Evolutionary conservation across 2,797 vertebrate species (phyloP).

Genomic region (Halcyon badia): DNA sequence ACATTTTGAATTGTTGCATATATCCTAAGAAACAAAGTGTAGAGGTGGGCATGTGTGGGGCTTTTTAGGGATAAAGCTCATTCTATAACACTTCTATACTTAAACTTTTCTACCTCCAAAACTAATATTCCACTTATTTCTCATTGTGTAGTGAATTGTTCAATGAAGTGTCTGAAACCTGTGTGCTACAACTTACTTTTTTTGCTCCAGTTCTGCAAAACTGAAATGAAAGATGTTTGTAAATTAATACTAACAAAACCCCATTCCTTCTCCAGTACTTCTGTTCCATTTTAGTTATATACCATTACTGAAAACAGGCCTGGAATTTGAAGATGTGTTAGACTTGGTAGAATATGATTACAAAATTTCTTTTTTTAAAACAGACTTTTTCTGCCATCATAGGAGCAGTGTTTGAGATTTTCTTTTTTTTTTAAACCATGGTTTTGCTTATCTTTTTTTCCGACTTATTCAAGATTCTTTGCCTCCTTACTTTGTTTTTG

Average conservation of each 20-base stretch:
- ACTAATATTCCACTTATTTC: conserved; percentile 62
- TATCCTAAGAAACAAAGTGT: background rate
- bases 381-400: background rate
- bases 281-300: background rate
- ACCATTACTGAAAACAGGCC: background rate
- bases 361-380: background rate
- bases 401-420: background rate
- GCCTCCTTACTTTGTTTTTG: background rate
- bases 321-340: background rate
- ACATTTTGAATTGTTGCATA: background rate
- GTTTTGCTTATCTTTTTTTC: background rate
- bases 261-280: background rate
- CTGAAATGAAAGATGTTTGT: conserved; percentile 63
- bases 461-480: background rate
- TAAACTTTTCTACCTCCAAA: conserved; percentile 62
- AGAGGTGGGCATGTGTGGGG: background rate
- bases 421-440: background rate
- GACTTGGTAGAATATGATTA: background rate
- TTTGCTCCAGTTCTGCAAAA: conserved; percentile 61
- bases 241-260: conserved; percentile 31
- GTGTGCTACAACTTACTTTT: conserved; percentile 51
- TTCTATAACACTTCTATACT: conserved; percentile 25
- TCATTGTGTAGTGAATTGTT: conserved; percentile 72
- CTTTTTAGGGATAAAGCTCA: conserved; percentile 12
- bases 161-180: conserved; percentile 74